phyloP scores from a whole-genome alignment of 2,797 vertebrate species.

The Sebastes goodei region DNA sequence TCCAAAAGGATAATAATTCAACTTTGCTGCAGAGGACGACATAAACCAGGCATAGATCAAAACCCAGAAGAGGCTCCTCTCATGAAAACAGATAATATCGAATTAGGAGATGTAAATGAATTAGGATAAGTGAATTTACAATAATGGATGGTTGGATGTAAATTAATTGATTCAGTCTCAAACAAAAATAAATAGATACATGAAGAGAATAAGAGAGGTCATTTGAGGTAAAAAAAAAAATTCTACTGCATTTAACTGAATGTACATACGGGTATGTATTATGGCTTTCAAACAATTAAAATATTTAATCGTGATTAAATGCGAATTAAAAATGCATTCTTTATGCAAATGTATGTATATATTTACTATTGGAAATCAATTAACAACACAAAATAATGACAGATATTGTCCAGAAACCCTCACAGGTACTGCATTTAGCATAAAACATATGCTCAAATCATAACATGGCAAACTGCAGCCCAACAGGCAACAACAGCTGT shows the following conservation, averaged over 20 bases:
- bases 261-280: too few species aligned
- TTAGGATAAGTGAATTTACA: background rate
- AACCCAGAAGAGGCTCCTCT: background rate
- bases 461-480: too few species aligned
- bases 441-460: too few species aligned
- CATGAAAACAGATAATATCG: slow-evolving; percentile 8
- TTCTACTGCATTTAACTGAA: rapidly evolving
- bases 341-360: too few species aligned
- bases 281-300: too few species aligned
- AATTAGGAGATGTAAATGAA: background rate
- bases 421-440: too few species aligned
- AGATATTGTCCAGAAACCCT: too few species aligned
- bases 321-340: too few species aligned
- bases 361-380: too few species aligned
- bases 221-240: background rate
- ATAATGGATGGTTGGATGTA: slow-evolving; percentile 2
- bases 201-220: background rate
- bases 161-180: background rate
- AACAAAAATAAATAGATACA: background rate
- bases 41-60: background rate
- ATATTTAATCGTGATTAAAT: too few species aligned
- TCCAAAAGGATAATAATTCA: background rate
- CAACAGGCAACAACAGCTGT: too few species aligned
- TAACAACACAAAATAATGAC: too few species aligned
- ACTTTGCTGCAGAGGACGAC: background rate